Percentiles rank a stretch among this genome's conserved stretches.
Conservation (phyloP, 2,113 vertebrate genomes). For the Romanogobio albipinnatus region DNA sequence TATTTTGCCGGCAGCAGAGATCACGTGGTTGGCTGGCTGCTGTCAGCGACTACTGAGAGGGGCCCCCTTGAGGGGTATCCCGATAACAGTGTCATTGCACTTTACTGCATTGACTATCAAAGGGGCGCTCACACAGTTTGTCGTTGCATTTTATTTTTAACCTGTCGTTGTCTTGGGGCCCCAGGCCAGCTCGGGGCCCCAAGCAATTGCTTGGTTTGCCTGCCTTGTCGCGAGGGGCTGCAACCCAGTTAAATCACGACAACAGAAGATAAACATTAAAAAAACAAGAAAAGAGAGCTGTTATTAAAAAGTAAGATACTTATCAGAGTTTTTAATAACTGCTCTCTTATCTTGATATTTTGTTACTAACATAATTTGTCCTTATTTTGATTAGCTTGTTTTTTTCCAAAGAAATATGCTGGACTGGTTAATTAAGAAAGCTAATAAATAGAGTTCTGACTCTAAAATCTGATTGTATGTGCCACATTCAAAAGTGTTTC, state of each 20-base stretch:
- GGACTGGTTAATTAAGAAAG: not conserved
- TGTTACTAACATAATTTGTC: not conserved
- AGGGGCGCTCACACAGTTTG: no score
- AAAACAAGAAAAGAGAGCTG: not conserved
- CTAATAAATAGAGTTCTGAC: not conserved
- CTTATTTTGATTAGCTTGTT: conserved; percentile 9
- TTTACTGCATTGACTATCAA: no score
- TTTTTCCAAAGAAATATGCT: not conserved
- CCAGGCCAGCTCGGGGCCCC: no score
- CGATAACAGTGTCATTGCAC: no score
- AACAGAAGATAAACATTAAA: not conserved
- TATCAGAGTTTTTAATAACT: conserved; percentile 20
- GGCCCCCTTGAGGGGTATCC: no score
- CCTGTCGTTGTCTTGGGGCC: no score
- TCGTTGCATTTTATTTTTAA: no score
- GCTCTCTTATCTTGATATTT: not conserved
- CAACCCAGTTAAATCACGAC: not conserved
- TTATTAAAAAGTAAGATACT: not conserved
- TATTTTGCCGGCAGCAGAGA: no score
- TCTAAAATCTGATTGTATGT: not conserved
- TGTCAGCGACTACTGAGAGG: no score
- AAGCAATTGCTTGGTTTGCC: no score
- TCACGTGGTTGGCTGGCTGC: no score
- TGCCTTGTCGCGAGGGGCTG: no score
- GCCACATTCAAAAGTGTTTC: not conserved